Base-by-base conservation (phyloP, 2,888 invertebrate species). In the Lamellibrachia columna region DNA sequence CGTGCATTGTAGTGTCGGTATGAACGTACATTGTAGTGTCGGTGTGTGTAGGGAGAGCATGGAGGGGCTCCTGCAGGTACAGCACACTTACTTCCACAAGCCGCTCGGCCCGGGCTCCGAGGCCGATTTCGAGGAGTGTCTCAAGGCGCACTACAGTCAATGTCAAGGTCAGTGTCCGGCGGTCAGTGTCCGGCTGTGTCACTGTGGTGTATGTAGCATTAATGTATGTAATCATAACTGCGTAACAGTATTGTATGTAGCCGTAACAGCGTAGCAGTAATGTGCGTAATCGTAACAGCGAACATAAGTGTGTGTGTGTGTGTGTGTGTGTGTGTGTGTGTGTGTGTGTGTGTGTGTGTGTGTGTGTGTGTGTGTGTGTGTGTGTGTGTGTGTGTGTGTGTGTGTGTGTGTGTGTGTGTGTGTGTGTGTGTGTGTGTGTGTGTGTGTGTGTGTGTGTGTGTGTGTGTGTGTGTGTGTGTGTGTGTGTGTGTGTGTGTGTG, bases 11-110 rank as follows among this genome's bases (percentile, higher is more conserved):
- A 40, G 40, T 40, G 40, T 40, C 40, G 40, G 40, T 40, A 1
- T 75, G 75, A 1, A 40, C 40, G 22, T 75, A 75, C 22, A 75
- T 75, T 75, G 75, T 75, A 75, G 75, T 75, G 75, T 75, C 75
- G 75, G 75, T 75, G 75, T 75, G 11, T 75, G 75, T 75, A 75
- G 75, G 75, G 75, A 75, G 75, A 75, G 75, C 75, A 75, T 75
- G 75, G 75, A 75, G 75, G 75, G 75, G n/a, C 75, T 75, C 2
- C 75, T 75, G 11, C 75, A 75, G n/a, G 75, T 75, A 75, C 75
- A 75, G 22, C 11, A 75, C 75, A 22, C 75, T n/a, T 75, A 75
- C 75, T 75, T 75, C 75, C 75, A 75, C 75, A 75, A 75, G 75
- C 75, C 75, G 3, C 22, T 75, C 75, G 22, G 75, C 6, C 75